Percentiles rank a stretch among this genome's conserved stretches.
phyloP scores from a whole-genome alignment of 2,113 vertebrate genomes.

The Anguilla japonica region DNA sequence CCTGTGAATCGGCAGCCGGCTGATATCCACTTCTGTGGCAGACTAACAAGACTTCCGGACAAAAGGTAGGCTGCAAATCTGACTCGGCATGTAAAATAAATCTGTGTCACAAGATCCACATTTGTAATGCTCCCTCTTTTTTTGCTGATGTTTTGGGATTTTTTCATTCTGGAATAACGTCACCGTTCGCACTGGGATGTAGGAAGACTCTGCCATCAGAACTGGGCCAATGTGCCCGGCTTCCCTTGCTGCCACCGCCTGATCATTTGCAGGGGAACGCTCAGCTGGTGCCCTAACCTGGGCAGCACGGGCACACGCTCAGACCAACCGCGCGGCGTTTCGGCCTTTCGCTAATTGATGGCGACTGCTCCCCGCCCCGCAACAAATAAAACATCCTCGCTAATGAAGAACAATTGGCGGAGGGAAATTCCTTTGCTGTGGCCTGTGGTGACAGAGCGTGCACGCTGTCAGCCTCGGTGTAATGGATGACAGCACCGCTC shows the following conservation, averaged over 20 bases:
- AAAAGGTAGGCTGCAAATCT: slow-evolving; percentile 27
- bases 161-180: slow-evolving; percentile 11
- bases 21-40: not conserved
- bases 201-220: slow-evolving; percentile 27
- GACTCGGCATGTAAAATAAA: slow-evolving; percentile 19
- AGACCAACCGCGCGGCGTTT: not conserved
- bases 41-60: not conserved
- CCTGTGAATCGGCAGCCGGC: not conserved
- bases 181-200: not conserved
- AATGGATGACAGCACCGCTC: slow-evolving; percentile 16
- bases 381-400: slow-evolving; percentile 13
- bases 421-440: slow-evolving; percentile 15
- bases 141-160: slow-evolving; percentile 5
- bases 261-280: slow-evolving; percentile 15
- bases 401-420: slow-evolving; percentile 25
- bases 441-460: slow-evolving; percentile 18
- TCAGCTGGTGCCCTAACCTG: not conserved
- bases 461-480: not conserved
- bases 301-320: not conserved
- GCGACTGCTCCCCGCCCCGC: slow-evolving; percentile 12
- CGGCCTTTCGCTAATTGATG: slow-evolving; percentile 3
- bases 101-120: slow-evolving; percentile 4
- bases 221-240: slow-evolving; percentile 14
- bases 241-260: slow-evolving; percentile 7
- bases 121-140: slow-evolving; percentile 12